phyloP scores from a whole-genome alignment of 2,113 vertebrate species.

The Edolisoma coerulescens region DNA sequence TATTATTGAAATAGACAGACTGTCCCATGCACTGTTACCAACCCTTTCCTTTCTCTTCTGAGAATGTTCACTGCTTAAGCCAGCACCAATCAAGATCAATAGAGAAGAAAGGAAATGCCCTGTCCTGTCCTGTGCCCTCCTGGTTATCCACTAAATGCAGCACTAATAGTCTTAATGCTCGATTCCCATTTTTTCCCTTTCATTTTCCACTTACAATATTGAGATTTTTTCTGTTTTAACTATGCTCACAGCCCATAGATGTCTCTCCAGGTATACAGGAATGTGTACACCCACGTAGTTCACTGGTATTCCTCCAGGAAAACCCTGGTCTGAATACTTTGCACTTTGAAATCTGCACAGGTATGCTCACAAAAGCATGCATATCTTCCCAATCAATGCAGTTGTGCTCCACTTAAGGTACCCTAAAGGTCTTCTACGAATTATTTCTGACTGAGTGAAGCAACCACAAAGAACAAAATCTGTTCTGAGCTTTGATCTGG shows the following conservation, averaged over 20 bases:
- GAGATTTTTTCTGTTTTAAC: neutral
- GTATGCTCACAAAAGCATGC: neutral
- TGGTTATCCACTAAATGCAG: neutral
- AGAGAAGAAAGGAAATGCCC: neutral
- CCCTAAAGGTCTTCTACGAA: slow-evolving; percentile 18
- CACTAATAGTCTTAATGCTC: neutral
- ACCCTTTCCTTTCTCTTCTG: neutral
- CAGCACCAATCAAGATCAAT: fast-evolving
- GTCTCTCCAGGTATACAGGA: neutral
- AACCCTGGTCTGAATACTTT: neutral
- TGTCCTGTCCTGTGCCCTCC: neutral
- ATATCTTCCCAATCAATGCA: slow-evolving; percentile 25
- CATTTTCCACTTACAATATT: neutral
- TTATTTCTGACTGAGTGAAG: slow-evolving; percentile 27
- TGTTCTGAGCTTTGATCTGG: neutral
- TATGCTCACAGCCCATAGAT: neutral
- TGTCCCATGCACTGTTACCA: neutral
- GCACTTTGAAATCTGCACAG: slow-evolving; percentile 23
- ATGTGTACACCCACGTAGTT: neutral
- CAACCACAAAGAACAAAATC: slow-evolving; percentile 1
- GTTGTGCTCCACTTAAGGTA: neutral
- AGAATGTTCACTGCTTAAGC: neutral
- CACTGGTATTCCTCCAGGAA: neutral
- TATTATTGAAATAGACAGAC: neutral
- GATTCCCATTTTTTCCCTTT: neutral